A percentile compares a stretch with the other conserved stretches of the same genome.
These are phyloP conservation scores for Ommatoiulus sabulosus DNA, from an alignment of 2,888 invertebrate species.

Conservation along the genomic window DNA sequence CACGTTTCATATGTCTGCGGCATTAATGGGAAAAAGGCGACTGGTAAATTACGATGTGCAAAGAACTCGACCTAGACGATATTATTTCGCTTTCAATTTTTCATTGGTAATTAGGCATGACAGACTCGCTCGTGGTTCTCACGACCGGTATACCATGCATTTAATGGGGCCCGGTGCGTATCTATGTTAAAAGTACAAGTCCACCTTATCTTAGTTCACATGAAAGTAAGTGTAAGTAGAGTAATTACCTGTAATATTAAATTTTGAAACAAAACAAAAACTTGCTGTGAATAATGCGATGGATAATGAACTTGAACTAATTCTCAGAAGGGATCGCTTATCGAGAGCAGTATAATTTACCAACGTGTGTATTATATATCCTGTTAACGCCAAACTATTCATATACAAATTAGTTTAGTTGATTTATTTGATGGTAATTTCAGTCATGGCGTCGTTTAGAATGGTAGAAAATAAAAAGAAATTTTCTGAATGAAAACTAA, in stretches of 20 bases:
- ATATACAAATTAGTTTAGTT: too few species aligned
- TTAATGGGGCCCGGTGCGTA: background rate
- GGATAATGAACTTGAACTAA: too few species aligned
- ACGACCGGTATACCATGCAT: background rate
- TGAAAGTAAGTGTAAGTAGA: too few species aligned
- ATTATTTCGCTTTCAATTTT: constrained; percentile 40
- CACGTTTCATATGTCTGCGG: constrained; percentile 1
- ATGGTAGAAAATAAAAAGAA: too few species aligned
- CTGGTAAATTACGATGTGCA: background rate
- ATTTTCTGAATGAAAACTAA: too few species aligned
- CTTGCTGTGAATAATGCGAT: background rate
- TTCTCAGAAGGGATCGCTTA: too few species aligned
- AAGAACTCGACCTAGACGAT: background rate
- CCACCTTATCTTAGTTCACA: background rate
- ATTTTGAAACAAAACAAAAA: constrained; percentile 1
- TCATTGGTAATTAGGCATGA: constrained; percentile 15
- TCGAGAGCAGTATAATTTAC: too few species aligned
- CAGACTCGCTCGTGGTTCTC: background rate
- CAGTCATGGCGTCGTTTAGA: too few species aligned
- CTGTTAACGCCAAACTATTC: too few species aligned
- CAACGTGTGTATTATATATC: too few species aligned
- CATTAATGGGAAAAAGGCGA: background rate
- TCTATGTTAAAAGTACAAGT: background rate
- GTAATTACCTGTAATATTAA: background rate
- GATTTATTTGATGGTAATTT: too few species aligned